Conservation (phyloP, 2,888 invertebrate species). For the Noctua fimbriata region DNA sequence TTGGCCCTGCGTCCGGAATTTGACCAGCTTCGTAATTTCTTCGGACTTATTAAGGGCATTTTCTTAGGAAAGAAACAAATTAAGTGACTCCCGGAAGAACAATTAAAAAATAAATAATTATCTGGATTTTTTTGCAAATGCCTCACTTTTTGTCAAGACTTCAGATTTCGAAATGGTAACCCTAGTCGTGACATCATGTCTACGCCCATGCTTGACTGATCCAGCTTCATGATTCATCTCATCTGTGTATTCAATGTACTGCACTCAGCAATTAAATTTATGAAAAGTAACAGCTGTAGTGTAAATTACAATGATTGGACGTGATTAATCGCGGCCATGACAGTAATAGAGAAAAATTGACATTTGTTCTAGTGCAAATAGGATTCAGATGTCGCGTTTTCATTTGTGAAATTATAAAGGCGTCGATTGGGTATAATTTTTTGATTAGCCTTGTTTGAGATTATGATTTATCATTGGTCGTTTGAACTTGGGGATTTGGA, state of each 20-base stretch:
- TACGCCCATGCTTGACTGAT: slow-evolving; percentile 69
- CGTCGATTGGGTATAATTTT: slow-evolving; percentile 50
- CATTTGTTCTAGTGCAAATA: slow-evolving; percentile 41
- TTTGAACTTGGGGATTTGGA: slow-evolving; percentile 34
- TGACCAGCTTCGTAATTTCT: not conserved
- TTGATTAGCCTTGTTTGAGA: slow-evolving; percentile 47
- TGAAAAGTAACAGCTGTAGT: slow-evolving; percentile 61
- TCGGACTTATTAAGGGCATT: not conserved
- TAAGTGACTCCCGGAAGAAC: not conserved
- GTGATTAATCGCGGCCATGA: slow-evolving; percentile 50
- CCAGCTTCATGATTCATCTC: slow-evolving; percentile 68
- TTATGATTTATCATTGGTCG: slow-evolving; percentile 34
- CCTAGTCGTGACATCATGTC: slow-evolving; percentile 65
- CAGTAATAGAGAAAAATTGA: slow-evolving; percentile 37
- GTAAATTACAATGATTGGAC: slow-evolving; percentile 57
- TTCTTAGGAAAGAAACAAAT: not conserved
- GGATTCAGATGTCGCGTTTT: slow-evolving; percentile 47
- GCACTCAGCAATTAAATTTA: slow-evolving; percentile 51
- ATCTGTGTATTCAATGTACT: slow-evolving; percentile 45
- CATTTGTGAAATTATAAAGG: slow-evolving; percentile 45
- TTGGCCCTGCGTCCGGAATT: not conserved
- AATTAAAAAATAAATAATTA: not conserved
- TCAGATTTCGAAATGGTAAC: not conserved
- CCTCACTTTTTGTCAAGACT: not conserved
- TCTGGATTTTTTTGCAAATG: not conserved